These are phyloP conservation scores for Polyploca ridens DNA, from an alignment of 2,888 invertebrate genomes.

Conservation along the genomic window DNA sequence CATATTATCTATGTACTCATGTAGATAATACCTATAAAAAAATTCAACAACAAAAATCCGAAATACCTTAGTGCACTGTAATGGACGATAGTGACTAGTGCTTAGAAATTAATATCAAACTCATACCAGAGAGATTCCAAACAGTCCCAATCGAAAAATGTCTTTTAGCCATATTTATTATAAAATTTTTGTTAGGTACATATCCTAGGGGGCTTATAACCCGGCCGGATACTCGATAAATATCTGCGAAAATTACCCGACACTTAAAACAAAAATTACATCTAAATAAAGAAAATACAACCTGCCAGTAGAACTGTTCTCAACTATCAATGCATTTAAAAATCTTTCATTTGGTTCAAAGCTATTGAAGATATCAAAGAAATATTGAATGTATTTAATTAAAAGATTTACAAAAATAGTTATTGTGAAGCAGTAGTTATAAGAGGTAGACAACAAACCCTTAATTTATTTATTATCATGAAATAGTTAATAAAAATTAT, in stretches of 20 bases:
- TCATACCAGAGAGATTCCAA: conserved; percentile 25
- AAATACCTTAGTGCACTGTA: conserved; percentile 19
- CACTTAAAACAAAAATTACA: no score
- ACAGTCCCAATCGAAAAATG: conserved; percentile 16
- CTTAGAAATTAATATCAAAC: conserved; percentile 29
- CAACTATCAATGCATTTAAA: no score
- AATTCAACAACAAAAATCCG: conserved; percentile 21
- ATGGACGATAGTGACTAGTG: conserved; percentile 41
- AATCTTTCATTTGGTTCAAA: no score
- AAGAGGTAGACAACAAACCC: not conserved
- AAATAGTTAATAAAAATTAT: no score
- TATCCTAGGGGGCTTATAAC: no score
- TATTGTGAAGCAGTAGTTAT: not conserved
- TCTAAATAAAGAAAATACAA: no score
- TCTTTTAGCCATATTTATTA: not conserved
- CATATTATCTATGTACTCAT: conserved; percentile 1
- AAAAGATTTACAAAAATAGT: not conserved
- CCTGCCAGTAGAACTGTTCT: no score
- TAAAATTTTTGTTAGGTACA: not conserved
- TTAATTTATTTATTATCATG: not conserved
- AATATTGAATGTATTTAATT: not conserved
- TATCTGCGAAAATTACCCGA: not conserved
- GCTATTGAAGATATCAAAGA: no score
- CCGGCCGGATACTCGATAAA: not conserved
- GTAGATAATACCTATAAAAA: conserved; percentile 15